Conservation (phyloP, 1,140 invertebrate genomes). For the Leguminivora glycinivorella region DNA sequence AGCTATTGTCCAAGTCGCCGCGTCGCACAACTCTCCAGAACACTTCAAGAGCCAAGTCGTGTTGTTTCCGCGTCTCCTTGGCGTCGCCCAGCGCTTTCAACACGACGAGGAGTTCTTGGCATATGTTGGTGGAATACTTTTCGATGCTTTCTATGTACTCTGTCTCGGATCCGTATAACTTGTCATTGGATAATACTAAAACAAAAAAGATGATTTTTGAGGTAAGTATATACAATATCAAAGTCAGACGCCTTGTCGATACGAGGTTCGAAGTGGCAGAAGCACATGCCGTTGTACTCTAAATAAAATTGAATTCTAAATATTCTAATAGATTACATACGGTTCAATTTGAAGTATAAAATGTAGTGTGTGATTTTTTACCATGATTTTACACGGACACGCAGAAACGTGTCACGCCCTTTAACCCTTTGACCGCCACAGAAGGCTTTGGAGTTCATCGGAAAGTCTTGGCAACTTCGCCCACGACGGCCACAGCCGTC, state of each 20-base stretch:
- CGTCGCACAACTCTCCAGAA: slow-evolving; percentile 86
- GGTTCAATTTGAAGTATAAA: background rate
- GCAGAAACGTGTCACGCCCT: too few relatives aligned
- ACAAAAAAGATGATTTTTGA: slow-evolving; percentile 43
- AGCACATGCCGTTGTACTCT: too few relatives aligned
- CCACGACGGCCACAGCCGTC: too few relatives aligned
- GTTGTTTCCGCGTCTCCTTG: slow-evolving; percentile 83
- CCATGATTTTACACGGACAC: too few relatives aligned
- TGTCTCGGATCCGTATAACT: slow-evolving; percentile 93
- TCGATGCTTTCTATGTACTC: slow-evolving; percentile 92
- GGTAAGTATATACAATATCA: background rate
- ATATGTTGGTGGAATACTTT: slow-evolving; percentile 86
- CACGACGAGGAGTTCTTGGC: slow-evolving; percentile 88
- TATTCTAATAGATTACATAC: too few relatives aligned
- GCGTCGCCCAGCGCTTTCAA: slow-evolving; percentile 83
- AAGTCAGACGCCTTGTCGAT: too few relatives aligned
- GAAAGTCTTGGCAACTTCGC: too few relatives aligned
- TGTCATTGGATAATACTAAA: slow-evolving; percentile 95
- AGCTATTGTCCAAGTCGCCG: slow-evolving; percentile 82
- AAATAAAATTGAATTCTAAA: too few relatives aligned
- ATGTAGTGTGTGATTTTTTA: too few relatives aligned
- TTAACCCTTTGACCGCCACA: too few relatives aligned
- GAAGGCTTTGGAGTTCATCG: too few relatives aligned
- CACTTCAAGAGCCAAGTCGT: slow-evolving; percentile 85
- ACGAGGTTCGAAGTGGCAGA: too few relatives aligned